Evolutionary conservation across 1,140 invertebrate species (phyloP).

Genomic region (Scaptomyza montana): DNA sequence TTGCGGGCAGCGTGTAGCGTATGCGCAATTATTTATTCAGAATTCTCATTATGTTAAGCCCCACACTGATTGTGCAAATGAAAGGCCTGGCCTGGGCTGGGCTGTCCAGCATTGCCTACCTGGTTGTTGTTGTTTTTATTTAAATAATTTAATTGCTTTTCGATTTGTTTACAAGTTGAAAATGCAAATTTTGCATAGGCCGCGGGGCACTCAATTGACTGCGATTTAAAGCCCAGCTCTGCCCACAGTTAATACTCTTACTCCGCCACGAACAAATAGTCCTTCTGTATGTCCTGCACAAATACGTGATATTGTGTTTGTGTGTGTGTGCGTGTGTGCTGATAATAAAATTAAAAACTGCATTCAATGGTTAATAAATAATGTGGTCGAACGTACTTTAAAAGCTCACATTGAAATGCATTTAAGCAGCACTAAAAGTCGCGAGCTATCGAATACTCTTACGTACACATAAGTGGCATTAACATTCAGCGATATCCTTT

Average conservation of each 20-base stretch:
- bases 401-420: conserved; percentile 27
- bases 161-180: conserved; percentile 79
- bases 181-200: conserved; percentile 76
- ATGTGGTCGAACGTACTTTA: conserved; percentile 22
- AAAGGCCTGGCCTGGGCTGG: not conserved
- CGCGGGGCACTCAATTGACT: conserved; percentile 75
- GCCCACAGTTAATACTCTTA: conserved; percentile 37
- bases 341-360: conserved; percentile 76
- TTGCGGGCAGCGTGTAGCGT: conserved; percentile 18
- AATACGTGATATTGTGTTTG: conserved; percentile 1
- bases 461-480: conserved; percentile 5
- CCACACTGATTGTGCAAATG: conserved; percentile 57
- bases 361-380: conserved; percentile 50
- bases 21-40: conserved; percentile 73
- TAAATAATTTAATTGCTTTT: conserved; percentile 82
- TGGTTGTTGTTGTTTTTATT: conserved; percentile 71
- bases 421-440: conserved; percentile 9
- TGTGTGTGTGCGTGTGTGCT: conserved; percentile 23
- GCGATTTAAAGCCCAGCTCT: conserved; percentile 58
- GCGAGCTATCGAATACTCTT: not conserved
- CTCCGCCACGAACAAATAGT: no score
- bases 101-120: no score
- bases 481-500: conserved; percentile 7
- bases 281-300: conserved; percentile 1
- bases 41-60: conserved; percentile 72